Base-by-base conservation (phyloP, 2,113 vertebrate genomes). In the Dicaeum eximium region DNA sequence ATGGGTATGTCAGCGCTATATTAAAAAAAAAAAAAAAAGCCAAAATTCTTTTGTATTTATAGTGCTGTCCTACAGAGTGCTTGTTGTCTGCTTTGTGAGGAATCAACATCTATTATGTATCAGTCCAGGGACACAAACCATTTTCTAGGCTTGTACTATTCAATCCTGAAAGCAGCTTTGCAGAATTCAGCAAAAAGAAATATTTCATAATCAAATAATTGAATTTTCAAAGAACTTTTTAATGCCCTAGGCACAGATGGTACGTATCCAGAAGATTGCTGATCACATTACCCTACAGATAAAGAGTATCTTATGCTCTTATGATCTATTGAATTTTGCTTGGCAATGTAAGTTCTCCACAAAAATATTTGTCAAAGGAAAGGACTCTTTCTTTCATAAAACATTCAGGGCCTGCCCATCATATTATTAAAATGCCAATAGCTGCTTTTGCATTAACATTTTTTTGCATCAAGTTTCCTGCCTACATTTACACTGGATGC, bases 61-160 rank as follows among this genome's bases (percentile, higher is more conserved):
- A 90, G 95, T 87, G 74, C 69, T 88, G 75, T 81, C 47, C 81
- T 94, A 77, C 74, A 90, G 86, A 92, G 73, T 45, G 73, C 45
- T 97, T 44, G 95, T 88, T 97, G 83, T 97, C 95, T 97, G 62
- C 51, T 94, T 89, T 60, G 23, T 83, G 86, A 96, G 77, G 80
- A 96, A 95, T 95, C 90, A 94, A 86, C 86, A 95, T 97, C 74
- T 90, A 56, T 84, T 90, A 90, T 86, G 33, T 95, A 96, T 97
- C 96, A 95, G 92, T 96, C 92, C 62, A 95, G 93, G 91, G 93
- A 93, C 75, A 80, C 72, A 88, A 94, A 44, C 28, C 18, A 15
- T 91, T 95, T 96, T 87, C 83, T 80, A 48, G 50, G 30, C 54
- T 93, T 91, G 57, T 88, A 86, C 69, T 96, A n/a, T 80, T 94